A percentile compares a stretch with the other conserved stretches of the same genome.
phyloP scores from a whole-genome alignment of 1,140 invertebrate species.

The Cecropterus lyciades region DNA sequence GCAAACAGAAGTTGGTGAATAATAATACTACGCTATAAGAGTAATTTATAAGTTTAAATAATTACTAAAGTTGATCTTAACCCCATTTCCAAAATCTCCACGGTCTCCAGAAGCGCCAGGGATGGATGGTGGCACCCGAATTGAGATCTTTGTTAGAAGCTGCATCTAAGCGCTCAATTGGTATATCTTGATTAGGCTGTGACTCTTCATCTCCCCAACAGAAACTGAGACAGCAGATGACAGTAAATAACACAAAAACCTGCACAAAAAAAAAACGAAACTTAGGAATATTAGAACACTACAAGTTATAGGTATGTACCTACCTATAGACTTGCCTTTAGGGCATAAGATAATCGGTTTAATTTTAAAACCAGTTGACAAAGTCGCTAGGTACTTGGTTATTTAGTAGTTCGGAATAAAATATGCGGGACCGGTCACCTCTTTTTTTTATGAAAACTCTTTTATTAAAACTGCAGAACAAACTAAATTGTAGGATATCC shows the following conservation, averaged over 20 bases:
- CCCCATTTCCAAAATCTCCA: constrained; percentile 58
- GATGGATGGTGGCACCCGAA: constrained; percentile 7
- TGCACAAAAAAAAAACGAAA: background rate
- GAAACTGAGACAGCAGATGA: constrained; percentile 40
- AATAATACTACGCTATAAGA: constrained; percentile 19
- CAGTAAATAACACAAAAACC: constrained; percentile 32
- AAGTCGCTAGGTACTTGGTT: too few relatives aligned
- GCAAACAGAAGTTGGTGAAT: constrained; percentile 37
- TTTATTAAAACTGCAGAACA: too few relatives aligned
- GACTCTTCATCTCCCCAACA: constrained; percentile 41
- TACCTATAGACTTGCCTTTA: too few relatives aligned
- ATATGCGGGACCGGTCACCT: too few relatives aligned
- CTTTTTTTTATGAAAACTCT: too few relatives aligned
- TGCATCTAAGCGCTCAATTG: constrained; percentile 35
- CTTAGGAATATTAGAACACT: too few relatives aligned
- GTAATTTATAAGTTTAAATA: constrained; percentile 10
- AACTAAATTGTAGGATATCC: too few relatives aligned
- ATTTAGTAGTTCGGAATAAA: too few relatives aligned
- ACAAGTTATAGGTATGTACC: too few relatives aligned
- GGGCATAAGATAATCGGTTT: too few relatives aligned
- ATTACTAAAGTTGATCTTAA: constrained; percentile 39
- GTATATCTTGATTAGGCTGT: constrained; percentile 36
- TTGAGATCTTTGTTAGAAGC: constrained; percentile 39
- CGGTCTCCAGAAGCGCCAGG: constrained; percentile 52
- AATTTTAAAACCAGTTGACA: too few relatives aligned